A percentile compares a stretch with the other conserved stretches of the same genome.
Conservation (phyloP, 2,113 vertebrate genomes). For the Lethenteron camtschaticum region DNA sequence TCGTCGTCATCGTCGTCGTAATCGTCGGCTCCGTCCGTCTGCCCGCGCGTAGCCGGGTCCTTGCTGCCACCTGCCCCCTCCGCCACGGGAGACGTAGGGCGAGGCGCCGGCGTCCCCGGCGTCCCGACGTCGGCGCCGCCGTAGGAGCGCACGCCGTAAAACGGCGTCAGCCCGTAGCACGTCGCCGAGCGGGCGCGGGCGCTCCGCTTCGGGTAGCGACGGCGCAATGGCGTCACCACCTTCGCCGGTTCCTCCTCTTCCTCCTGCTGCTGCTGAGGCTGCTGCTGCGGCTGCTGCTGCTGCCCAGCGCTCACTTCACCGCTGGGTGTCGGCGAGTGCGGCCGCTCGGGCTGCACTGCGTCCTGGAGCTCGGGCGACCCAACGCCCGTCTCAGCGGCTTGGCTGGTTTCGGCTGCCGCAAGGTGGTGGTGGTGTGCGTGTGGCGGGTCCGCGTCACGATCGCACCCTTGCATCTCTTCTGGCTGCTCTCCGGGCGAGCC, state of each 20-base stretch:
- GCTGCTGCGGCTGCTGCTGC: constrained; percentile 4
- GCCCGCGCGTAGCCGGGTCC: constrained; percentile 34
- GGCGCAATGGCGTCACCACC: constrained; percentile 64
- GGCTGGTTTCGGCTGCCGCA: not conserved
- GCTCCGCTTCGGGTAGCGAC: constrained; percentile 77
- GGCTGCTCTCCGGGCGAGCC: not conserved
- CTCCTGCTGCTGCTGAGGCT: constrained; percentile 5
- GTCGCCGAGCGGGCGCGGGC: constrained; percentile 84
- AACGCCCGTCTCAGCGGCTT: too few species aligned
- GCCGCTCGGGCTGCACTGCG: constrained; percentile 4
- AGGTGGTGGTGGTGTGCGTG: constrained; percentile 4
- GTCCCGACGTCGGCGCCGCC: constrained; percentile 84
- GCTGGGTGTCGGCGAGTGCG: not conserved
- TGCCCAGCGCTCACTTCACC: constrained; percentile 5
- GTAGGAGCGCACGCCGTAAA: constrained; percentile 82
- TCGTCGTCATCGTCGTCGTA: too few species aligned
- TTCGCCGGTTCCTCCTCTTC: constrained; percentile 18
- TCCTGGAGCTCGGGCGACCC: constrained; percentile 1
- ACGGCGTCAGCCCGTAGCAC: constrained; percentile 84
- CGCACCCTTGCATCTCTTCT: not conserved
- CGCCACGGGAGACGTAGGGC: too few species aligned
- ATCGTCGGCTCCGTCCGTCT: constrained; percentile 84
- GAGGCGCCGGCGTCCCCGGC: constrained; percentile 30
- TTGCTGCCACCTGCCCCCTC: too few species aligned
- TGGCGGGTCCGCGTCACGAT: not conserved